Conservation (phyloP, 1,140 invertebrate genomes). For the Akabosia matsudoensis region DNA sequence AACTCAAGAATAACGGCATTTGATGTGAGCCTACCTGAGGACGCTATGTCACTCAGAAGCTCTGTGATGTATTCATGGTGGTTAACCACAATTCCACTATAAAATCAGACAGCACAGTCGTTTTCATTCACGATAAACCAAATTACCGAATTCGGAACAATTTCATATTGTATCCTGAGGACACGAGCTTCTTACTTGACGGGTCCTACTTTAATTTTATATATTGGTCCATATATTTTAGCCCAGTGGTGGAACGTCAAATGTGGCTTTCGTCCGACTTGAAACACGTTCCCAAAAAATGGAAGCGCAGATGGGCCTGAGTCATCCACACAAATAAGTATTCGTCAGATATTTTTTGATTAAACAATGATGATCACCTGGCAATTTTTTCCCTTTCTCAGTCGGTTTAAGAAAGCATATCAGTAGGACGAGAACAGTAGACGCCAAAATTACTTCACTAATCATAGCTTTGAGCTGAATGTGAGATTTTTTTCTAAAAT, state of each 20-base stretch:
- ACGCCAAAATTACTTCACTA: too few relatives aligned
- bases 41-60: background rate
- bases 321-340: too few relatives aligned
- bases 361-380: too few relatives aligned
- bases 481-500: too few relatives aligned
- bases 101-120: background rate
- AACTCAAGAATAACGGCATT: background rate
- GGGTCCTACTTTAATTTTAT: conserved; percentile 27
- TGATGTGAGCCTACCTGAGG: background rate
- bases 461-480: too few relatives aligned
- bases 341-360: too few relatives aligned
- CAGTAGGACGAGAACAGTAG: too few relatives aligned
- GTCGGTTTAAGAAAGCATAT: too few relatives aligned
- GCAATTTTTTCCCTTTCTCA: too few relatives aligned
- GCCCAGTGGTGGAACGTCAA: conserved; percentile 11
- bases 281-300: conserved; percentile 28
- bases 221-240: conserved; percentile 33
- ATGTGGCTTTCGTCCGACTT: conserved; percentile 24
- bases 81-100: background rate
- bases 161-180: background rate
- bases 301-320: conserved; percentile 8
- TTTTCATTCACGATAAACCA: background rate
- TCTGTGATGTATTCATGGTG: background rate
- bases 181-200: conserved; percentile 11
- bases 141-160: background rate